phyloP scores from a whole-genome alignment of 2,113 vertebrate species.

The Lepidothrix coronata region DNA sequence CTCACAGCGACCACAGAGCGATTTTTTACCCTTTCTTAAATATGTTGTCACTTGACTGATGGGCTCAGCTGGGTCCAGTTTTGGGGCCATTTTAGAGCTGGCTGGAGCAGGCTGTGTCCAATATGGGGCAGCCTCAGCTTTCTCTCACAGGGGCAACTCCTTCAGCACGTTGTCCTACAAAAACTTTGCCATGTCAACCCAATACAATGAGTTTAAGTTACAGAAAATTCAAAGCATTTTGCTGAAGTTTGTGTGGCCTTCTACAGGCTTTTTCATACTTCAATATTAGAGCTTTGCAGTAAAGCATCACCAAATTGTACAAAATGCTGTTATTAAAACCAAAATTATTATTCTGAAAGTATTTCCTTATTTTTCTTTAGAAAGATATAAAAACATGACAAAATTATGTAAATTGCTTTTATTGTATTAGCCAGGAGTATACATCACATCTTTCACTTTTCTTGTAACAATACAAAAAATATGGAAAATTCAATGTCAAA shows the following conservation, averaged over 20 bases:
- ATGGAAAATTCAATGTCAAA: not conserved
- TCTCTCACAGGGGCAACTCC: not conserved
- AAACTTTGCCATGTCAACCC: not conserved
- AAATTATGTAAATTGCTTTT: not conserved
- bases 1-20: not conserved
- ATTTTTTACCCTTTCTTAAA: not conserved
- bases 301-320: not conserved
- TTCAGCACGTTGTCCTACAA: not conserved
- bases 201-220: not conserved
- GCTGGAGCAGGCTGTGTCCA: not conserved
- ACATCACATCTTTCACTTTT: not conserved
- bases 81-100: not conserved
- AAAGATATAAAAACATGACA: not conserved
- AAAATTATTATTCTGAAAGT: not conserved
- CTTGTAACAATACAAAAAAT: not conserved
- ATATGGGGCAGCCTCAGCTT: not conserved
- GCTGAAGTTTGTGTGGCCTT: not conserved
- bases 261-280: not conserved
- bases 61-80: not conserved
- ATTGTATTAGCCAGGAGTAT: not conserved
- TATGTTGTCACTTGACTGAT: not conserved
- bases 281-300: not conserved
- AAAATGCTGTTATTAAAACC: not conserved
- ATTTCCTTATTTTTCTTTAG: conserved; percentile 6
- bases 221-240: not conserved